Percentiles rank a stretch among this genome's conserved stretches.
These are phyloP conservation scores for Macropus fuliginosus DNA, from an alignment of 2,797 vertebrate genomes.

Conservation along the genomic window DNA sequence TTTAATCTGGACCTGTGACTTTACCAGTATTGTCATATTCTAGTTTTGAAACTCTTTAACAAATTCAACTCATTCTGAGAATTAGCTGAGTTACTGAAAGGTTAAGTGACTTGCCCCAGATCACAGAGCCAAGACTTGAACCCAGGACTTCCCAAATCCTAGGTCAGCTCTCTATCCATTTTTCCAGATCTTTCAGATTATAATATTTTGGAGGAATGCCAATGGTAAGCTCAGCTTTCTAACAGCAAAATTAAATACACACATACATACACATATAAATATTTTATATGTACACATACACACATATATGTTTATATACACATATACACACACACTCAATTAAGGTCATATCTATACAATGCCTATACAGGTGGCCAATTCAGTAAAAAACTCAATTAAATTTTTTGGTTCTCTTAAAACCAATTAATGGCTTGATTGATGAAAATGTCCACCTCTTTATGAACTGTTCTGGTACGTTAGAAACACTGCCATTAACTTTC, in stretches of 20 bases:
- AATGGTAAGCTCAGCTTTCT: not conserved
- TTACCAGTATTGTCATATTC: not conserved
- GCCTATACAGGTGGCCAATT: not conserved
- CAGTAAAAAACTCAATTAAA: not conserved
- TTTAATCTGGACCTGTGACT: not conserved
- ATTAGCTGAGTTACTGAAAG: not conserved
- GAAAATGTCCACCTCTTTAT: not conserved
- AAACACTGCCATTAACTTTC: not conserved
- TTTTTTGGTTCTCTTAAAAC: not conserved
- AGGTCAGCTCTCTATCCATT: not conserved
- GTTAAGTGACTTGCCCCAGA: not conserved
- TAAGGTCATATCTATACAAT: not conserved
- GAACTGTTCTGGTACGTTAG: not conserved
- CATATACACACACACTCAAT: not conserved
- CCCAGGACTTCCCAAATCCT: not conserved
- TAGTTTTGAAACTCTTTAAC: not conserved
- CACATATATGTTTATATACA: not conserved
- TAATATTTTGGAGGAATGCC: not conserved
- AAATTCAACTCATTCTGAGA: not conserved
- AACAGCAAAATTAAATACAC: not conserved
- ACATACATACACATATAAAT: not conserved
- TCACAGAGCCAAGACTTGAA: not conserved
- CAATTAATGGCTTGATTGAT: not conserved
- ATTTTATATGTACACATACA: not conserved
- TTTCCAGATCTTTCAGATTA: not conserved